A percentile compares a stretch with the other conserved stretches of the same genome.
phyloP scores from a whole-genome alignment of 2,113 vertebrate species.

The Brachypodius melanocephalos region DNA sequence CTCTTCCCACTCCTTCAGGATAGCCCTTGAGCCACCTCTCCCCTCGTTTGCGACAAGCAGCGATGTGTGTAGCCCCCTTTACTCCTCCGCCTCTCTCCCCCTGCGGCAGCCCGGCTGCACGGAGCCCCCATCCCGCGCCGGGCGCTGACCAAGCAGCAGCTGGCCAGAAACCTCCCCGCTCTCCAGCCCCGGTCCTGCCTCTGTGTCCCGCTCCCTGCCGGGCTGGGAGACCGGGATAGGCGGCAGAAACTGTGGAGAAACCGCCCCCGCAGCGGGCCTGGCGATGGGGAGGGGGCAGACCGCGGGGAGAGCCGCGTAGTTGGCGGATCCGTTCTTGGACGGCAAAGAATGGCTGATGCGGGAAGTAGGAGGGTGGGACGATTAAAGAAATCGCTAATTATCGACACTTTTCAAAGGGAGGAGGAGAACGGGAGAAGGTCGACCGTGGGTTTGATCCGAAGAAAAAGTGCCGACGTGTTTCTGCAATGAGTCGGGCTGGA shows the following conservation, averaged over 20 bases:
- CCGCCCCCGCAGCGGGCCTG: background rate
- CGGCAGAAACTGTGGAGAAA: background rate
- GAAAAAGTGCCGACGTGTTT: background rate
- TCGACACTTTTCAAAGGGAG: background rate
- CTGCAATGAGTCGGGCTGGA: background rate
- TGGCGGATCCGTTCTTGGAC: background rate
- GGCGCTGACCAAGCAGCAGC: background rate
- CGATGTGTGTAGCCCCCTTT: background rate
- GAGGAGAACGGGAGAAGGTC: background rate
- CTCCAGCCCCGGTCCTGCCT: background rate
- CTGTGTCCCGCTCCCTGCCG: background rate
- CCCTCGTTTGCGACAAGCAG: background rate
- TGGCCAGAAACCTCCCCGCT: too few relatives aligned
- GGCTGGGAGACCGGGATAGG: background rate
- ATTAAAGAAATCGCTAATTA: background rate
- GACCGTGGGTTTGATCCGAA: background rate
- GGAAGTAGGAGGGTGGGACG: background rate
- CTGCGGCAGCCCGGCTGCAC: background rate
- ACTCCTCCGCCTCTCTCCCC: background rate
- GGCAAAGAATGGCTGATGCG: background rate
- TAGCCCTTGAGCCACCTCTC: background rate
- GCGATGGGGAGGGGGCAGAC: background rate
- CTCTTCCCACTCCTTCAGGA: background rate
- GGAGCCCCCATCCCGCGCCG: background rate
- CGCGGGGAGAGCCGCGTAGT: background rate